Conservation (phyloP, 1,140 invertebrate genomes). For the Diuraphis noxia region DNA sequence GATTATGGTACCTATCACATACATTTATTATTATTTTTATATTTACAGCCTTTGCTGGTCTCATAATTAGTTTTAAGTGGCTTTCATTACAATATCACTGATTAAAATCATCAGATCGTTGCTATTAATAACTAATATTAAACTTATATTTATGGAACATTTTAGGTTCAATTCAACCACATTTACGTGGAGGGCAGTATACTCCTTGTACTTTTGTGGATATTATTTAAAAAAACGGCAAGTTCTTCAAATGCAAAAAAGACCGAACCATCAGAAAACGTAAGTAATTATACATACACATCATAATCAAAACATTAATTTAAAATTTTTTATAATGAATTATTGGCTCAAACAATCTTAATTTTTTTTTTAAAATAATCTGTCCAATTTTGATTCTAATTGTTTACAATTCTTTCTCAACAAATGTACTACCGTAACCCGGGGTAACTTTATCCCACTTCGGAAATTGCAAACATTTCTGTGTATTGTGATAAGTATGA, state of each 20-base stretch:
- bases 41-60: too few relatives aligned
- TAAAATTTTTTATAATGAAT: not conserved
- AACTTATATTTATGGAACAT: not conserved
- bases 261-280: not conserved
- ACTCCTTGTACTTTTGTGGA: slow-evolving; percentile 33
- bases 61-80: too few relatives aligned
- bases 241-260: not conserved
- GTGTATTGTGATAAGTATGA: too few relatives aligned
- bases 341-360: not conserved
- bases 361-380: not conserved
- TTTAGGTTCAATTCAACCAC: slow-evolving; percentile 26
- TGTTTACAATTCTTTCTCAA: too few relatives aligned
- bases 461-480: too few relatives aligned
- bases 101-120: not conserved
- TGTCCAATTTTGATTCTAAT: too few relatives aligned
- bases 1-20: too few relatives aligned
- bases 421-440: too few relatives aligned
- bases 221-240: slow-evolving; percentile 14
- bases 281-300: not conserved
- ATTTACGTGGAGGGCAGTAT: slow-evolving; percentile 38
- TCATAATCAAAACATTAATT: not conserved
- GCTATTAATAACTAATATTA: not conserved
- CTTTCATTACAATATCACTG: not conserved
- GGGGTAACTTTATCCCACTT: too few relatives aligned
- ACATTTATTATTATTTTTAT: too few relatives aligned